Evolutionary conservation across 1,140 invertebrate species (phyloP).

Genomic region (Apis dorsata): DNA sequence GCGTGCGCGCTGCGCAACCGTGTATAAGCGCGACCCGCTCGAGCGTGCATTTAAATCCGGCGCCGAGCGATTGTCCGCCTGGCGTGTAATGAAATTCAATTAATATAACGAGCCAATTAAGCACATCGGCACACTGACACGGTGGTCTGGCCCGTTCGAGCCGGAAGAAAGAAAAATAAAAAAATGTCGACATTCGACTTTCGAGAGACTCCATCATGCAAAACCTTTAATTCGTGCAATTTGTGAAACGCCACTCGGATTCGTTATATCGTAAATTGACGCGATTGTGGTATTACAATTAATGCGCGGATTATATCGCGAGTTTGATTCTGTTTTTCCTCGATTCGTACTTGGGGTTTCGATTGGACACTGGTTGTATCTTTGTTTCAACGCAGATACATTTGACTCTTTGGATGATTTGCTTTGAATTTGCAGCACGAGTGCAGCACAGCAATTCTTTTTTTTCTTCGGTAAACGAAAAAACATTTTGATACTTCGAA

Average conservation of each 20-base stretch:
- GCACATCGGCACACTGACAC: slow-evolving; percentile 66
- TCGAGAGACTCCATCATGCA: neutral
- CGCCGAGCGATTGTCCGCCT: slow-evolving; percentile 44
- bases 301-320: slow-evolving; percentile 32
- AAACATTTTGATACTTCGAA: neutral
- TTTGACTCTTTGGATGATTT: neutral
- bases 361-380: neutral
- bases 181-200: slow-evolving; percentile 21
- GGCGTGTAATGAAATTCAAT: slow-evolving; percentile 72
- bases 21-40: neutral
- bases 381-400: neutral
- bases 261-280: slow-evolving; percentile 44
- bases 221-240: slow-evolving; percentile 45
- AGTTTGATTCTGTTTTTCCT: neutral
- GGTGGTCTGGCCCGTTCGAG: slow-evolving; percentile 44
- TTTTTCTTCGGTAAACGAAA: neutral
- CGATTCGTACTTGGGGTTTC: neutral
- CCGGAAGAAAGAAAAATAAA: slow-evolving; percentile 35
- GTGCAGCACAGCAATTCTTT: neutral
- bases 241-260: slow-evolving; percentile 42
- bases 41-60: slow-evolving; percentile 59
- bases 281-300: slow-evolving; percentile 53
- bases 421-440: neutral
- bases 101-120: slow-evolving; percentile 75
- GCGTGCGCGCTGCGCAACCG: neutral